Evolutionary conservation across 2,113 vertebrate species (phyloP).

Genomic region (Phalacrocorax brasilianus): DNA sequence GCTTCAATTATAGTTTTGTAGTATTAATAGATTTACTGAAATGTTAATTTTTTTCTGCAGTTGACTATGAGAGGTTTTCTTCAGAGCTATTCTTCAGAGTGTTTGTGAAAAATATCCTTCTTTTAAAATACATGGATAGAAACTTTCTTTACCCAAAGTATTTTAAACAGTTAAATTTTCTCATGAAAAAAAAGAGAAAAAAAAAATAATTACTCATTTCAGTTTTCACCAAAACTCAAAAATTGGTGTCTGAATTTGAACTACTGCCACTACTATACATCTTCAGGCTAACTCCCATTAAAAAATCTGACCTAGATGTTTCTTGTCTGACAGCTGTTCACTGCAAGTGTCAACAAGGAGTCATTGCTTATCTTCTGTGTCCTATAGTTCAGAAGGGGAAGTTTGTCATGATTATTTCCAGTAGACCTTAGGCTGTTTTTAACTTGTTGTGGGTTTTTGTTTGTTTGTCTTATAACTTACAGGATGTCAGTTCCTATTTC

Average conservation of each 20-base stretch:
- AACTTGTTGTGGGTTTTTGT: accelerated
- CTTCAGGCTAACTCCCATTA: not conserved
- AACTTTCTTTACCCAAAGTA: not conserved
- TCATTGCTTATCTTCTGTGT: not conserved
- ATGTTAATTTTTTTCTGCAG: not conserved
- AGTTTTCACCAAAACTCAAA: not conserved
- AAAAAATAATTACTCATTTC: not conserved
- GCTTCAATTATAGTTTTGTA: not conserved
- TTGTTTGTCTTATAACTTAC: not conserved
- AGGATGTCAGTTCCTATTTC: not conserved
- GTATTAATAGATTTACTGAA: not conserved
- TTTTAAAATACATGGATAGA: not conserved
- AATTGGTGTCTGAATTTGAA: not conserved
- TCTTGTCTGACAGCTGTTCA: not conserved
- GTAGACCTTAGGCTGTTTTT: not conserved
- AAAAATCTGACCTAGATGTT: not conserved
- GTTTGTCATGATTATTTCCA: not conserved
- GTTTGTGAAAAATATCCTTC: not conserved
- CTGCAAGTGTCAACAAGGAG: not conserved
- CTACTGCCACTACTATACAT: not conserved
- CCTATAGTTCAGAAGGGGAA: not conserved
- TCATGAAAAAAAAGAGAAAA: not conserved
- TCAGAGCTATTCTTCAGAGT: not conserved
- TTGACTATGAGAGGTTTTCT: not conserved
- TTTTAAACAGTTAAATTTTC: not conserved